phyloP scores from a whole-genome alignment of 1,140 invertebrate species.

The Pseudomyrmex dendroicus region DNA sequence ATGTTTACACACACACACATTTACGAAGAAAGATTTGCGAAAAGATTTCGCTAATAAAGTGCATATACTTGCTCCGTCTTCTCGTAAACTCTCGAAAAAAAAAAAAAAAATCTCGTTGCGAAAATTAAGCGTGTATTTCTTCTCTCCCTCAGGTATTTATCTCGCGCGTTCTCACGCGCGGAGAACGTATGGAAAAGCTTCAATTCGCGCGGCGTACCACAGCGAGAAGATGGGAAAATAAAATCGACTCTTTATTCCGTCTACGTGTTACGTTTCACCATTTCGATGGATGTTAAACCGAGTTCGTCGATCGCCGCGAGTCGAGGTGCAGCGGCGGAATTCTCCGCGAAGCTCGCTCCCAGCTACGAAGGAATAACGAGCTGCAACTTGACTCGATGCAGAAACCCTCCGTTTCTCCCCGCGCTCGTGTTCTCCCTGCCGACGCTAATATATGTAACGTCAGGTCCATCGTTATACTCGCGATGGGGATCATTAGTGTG shows the following conservation, averaged over 20 bases:
- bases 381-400: constrained; percentile 54
- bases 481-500: constrained; percentile 48
- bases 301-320: constrained; percentile 43
- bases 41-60: background rate
- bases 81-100: background rate
- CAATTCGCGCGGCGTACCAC: constrained; percentile 34
- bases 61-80: background rate
- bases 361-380: constrained; percentile 51
- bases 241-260: constrained; percentile 49
- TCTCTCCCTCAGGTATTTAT: constrained; percentile 7
- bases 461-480: constrained; percentile 55
- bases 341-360: constrained; percentile 15
- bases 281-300: constrained; percentile 49
- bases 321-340: constrained; percentile 37
- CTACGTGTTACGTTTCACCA: constrained; percentile 44
- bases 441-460: constrained; percentile 56
- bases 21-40: no score
- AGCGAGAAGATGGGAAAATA: constrained; percentile 44
- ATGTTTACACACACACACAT: background rate
- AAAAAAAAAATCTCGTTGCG: constrained; percentile 15
- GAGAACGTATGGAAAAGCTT: constrained; percentile 13
- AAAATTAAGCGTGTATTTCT: background rate
- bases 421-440: background rate
- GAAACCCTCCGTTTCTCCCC: no score
- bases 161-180: background rate